phyloP scores from a whole-genome alignment of 2,888 invertebrate species.

The Epistrophe eligans region DNA sequence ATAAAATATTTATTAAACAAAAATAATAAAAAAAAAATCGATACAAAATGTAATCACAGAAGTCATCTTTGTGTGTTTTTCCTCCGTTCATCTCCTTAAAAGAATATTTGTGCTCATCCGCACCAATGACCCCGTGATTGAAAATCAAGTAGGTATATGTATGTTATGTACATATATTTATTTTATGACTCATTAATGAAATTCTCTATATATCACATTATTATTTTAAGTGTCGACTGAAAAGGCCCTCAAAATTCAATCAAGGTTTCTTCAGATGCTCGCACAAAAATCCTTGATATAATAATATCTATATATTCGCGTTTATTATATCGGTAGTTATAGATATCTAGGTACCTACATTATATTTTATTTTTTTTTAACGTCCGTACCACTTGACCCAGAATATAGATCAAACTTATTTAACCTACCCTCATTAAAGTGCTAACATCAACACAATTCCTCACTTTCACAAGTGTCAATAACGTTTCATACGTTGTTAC shows the following conservation, averaged over 20 bases:
- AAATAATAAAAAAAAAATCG: too few species aligned
- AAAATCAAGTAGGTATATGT: slow-evolving; percentile 11
- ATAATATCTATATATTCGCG: background rate
- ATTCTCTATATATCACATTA: slow-evolving; percentile 4
- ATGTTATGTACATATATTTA: slow-evolving; percentile 10
- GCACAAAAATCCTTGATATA: slow-evolving; percentile 18
- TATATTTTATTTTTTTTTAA: slow-evolving; percentile 6
- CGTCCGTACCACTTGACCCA: slow-evolving; percentile 51
- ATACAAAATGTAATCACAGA: too few species aligned
- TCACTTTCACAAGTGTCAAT: slow-evolving; percentile 71
- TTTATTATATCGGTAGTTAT: background rate
- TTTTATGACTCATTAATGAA: slow-evolving; percentile 29
- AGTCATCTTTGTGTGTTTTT: too few species aligned
- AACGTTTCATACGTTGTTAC: slow-evolving; percentile 39
- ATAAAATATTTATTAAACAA: too few species aligned
- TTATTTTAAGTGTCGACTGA: slow-evolving; percentile 7
- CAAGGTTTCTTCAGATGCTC: slow-evolving; percentile 1
- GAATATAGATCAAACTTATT: slow-evolving; percentile 63
- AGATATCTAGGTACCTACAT: too few species aligned
- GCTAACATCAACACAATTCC: slow-evolving; percentile 70
- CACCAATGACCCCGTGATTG: background rate
- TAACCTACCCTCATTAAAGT: slow-evolving; percentile 66
- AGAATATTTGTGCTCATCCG: background rate
- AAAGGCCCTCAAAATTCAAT: slow-evolving; percentile 30
- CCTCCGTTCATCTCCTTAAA: background rate